phyloP scores from a whole-genome alignment of 2,797 vertebrate genomes.

The Spinus pinus region DNA sequence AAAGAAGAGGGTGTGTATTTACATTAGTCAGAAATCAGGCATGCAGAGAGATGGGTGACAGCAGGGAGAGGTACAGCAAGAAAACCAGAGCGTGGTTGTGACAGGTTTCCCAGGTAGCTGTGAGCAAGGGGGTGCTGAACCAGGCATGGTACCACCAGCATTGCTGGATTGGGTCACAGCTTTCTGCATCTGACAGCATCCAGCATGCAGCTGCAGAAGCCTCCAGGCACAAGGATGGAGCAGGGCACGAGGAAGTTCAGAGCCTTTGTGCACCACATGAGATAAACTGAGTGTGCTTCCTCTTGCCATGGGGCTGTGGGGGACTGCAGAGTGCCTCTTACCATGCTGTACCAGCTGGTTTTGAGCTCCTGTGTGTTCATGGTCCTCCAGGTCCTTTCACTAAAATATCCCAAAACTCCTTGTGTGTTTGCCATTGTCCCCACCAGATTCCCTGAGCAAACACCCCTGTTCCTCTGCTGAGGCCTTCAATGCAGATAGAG shows the following conservation, averaged over 20 bases:
- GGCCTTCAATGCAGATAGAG: not conserved
- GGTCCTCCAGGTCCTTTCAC: not conserved
- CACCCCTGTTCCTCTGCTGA: accelerated
- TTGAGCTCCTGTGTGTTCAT: accelerated
- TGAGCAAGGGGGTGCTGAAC: not conserved
- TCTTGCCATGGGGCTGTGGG: not conserved
- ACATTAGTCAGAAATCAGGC: constrained; percentile 12
- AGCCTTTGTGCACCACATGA: accelerated
- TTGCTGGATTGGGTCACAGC: not conserved
- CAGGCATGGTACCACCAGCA: not conserved
- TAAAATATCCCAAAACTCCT: not conserved
- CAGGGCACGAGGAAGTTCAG: not conserved
- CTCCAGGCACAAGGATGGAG: not conserved
- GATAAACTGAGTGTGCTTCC: not conserved
- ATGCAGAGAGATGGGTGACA: constrained; percentile 6
- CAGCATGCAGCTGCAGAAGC: accelerated
- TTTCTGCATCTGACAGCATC: not conserved
- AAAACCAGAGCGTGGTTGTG: not conserved
- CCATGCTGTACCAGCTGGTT: not conserved
- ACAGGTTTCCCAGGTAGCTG: not conserved
- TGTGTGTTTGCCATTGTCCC: not conserved
- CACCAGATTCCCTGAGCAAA: not conserved
- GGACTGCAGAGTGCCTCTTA: not conserved
- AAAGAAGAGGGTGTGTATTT: not conserved
- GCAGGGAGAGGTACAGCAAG: not conserved